phyloP scores from a whole-genome alignment of 2,888 invertebrate genomes.

The Pristionchus mayeri region DNA sequence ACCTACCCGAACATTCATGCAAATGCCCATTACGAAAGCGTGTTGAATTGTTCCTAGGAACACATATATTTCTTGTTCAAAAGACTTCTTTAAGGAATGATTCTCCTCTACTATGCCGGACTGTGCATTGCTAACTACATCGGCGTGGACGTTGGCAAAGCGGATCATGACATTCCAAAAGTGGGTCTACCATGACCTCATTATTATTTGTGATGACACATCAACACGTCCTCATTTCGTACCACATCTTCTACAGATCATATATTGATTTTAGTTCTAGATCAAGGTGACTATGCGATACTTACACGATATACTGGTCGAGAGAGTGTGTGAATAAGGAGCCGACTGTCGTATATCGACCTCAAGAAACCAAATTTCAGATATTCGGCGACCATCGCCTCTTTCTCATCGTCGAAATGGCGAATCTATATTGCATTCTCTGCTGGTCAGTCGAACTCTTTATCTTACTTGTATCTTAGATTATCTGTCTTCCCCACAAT shows the following conservation, averaged over 20 bases:
- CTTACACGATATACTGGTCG: too few species aligned
- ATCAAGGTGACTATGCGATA: too few species aligned
- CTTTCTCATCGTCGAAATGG: neutral
- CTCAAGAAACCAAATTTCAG: neutral
- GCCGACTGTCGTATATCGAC: neutral
- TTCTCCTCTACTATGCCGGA: neutral
- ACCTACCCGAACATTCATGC: too few species aligned
- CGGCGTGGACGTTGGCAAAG: neutral
- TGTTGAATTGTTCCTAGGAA: too few species aligned
- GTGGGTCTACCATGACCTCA: neutral
- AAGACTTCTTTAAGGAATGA: neutral
- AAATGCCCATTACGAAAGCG: too few species aligned
- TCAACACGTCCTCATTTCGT: too few species aligned
- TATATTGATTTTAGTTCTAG: too few species aligned
- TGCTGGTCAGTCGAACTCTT: constrained; percentile 22
- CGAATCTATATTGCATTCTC: neutral
- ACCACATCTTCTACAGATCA: too few species aligned
- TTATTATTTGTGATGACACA: neutral
- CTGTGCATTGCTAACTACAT: neutral
- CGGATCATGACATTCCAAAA: neutral
- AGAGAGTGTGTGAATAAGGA: too few species aligned
- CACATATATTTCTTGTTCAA: too few species aligned
- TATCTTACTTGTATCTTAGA: too few species aligned
- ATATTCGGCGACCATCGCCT: constrained; percentile 9
- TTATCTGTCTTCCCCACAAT: too few species aligned